Evolutionary conservation across 2,113 vertebrate genomes (phyloP), one percentile per base, ranked within the genome.

Genomic region (Agelaius tricolor): DNA sequence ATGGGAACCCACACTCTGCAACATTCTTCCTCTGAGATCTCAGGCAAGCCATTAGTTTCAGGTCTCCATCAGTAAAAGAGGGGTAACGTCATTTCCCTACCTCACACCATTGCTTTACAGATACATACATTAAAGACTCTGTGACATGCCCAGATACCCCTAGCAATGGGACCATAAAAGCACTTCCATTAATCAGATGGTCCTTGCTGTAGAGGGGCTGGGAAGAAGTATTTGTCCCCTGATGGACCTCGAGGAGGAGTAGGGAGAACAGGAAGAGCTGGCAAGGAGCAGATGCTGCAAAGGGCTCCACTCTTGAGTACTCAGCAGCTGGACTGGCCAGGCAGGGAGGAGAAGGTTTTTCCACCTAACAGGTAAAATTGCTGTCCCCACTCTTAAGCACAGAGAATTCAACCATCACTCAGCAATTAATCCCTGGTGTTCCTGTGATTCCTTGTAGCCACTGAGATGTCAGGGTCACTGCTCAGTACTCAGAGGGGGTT

Each of bases 31-130:
- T 93, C 68, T 96, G 94, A 71, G 92, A 89, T 84, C 88, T 81
- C 89, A 88, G 87, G 81, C 58, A 95, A 93, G 62, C 82, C 68
- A 88, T 96, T 94, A 88, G 83, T 68, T 95, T 84, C 79, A 79
- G 49, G 84, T 73, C n/a, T 93, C 88, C 92, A 66, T 69, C 83
- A 86, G 76, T 67, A 78, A 61, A 86, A 87, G 39, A 66, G 35
- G 85, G 76, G 78, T 93, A 94, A 95, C 39, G 31, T 96, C 61
- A 97, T 86, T 95, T 91, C 93, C 79, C 76, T 30, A 61, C 83
- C 79, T 86, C 91, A 96, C 81, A 96, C 54, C 37, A 31, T 20
- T 55, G 84, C 67, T 76, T 91, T 80, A 93, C 1, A 0, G 84
- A 85, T 63, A 68, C n/a, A 68, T 72, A 28, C 57, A 66, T 90